Conservation (phyloP, 1,140 invertebrate species). For the Bombyx mandarina region DNA sequence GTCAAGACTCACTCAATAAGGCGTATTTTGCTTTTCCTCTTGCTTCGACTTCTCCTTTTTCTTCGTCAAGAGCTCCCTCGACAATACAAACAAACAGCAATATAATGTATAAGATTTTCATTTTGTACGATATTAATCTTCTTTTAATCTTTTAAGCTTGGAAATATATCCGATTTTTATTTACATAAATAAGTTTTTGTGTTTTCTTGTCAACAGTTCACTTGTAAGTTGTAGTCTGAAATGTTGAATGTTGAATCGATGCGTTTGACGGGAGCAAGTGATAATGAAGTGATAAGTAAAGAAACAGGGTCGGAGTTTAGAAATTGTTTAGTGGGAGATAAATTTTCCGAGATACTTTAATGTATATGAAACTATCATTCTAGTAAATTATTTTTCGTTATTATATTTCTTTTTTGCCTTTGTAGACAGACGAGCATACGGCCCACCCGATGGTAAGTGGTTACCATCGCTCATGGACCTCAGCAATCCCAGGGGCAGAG, state of each 20-base stretch:
- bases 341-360: neutral
- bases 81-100: conserved; percentile 8
- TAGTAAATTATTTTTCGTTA: neutral
- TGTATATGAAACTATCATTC: neutral
- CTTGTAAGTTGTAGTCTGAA: neutral
- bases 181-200: neutral
- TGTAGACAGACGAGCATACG: no score
- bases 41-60: conserved; percentile 24
- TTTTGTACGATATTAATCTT: neutral
- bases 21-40: conserved; percentile 51
- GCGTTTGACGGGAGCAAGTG: conserved; percentile 6
- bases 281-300: conserved; percentile 29
- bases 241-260: conserved; percentile 8
- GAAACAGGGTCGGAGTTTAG: conserved; percentile 1
- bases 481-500: no score
- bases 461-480: no score
- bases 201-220: conserved; percentile 1
- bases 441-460: no score
- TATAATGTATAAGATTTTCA: conserved; percentile 1
- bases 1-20: conserved; percentile 41
- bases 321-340: neutral
- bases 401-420: no score
- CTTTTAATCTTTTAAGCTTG: neutral
- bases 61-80: conserved; percentile 19
- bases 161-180: neutral